A percentile compares a stretch with the other conserved stretches of the same genome.
Evolutionary conservation across 2,797 vertebrate genomes (phyloP).

Genomic region (Tamandua tetradactyla): DNA sequence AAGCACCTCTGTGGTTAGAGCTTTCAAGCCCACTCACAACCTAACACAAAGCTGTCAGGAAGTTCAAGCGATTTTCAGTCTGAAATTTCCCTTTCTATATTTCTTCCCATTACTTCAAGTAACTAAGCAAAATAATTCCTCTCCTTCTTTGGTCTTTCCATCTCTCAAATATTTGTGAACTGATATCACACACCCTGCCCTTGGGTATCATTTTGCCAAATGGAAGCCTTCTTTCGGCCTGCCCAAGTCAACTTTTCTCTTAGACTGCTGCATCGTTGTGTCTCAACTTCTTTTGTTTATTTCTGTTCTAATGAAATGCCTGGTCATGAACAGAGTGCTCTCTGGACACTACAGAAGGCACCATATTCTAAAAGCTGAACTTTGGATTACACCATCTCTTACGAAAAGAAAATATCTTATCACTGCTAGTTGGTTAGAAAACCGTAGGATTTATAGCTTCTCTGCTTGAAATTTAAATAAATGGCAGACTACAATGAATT

Average conservation of each 20-base stretch:
- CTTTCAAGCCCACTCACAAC: background rate
- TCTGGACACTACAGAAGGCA: background rate
- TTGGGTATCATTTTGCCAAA: slow-evolving; percentile 37
- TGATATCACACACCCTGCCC: background rate
- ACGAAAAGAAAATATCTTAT: background rate
- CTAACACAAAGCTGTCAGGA: background rate
- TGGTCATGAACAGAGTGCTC: background rate
- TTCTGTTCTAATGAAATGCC: background rate
- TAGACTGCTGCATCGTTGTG: background rate
- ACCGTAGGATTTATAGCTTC: background rate
- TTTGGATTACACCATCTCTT: background rate
- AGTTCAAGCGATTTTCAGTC: slow-evolving; percentile 20
- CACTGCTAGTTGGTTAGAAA: slow-evolving; percentile 7
- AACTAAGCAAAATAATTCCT: slow-evolving; percentile 34
- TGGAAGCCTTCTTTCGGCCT: slow-evolving; percentile 2
- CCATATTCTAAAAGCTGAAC: background rate
- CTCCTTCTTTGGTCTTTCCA: slow-evolving; percentile 13
- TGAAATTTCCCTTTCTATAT: slow-evolving; percentile 34
- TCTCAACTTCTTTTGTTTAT: background rate
- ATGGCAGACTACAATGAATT: background rate
- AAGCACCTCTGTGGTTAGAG: background rate
- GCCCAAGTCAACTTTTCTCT: background rate
- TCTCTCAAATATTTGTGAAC: slow-evolving; percentile 50
- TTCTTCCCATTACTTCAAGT: slow-evolving; percentile 33
- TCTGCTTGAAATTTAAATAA: slow-evolving; percentile 48